Base-by-base conservation (phyloP, 1,140 invertebrate species). In the Microplitis demolitor region DNA sequence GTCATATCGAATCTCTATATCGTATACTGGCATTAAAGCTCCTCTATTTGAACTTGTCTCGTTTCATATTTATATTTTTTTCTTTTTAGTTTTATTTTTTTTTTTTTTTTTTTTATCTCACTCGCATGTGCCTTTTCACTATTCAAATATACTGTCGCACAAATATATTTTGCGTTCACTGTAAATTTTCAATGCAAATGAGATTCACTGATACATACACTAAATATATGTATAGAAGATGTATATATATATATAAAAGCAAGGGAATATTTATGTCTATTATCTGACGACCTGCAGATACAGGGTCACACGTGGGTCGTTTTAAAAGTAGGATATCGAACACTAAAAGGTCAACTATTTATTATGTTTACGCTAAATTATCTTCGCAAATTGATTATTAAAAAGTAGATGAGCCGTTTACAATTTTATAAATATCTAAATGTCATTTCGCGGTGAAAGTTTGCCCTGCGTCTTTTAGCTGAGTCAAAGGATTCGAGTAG, bases 111-210 rank as follows among this genome's bases (percentile, higher is more conserved):
- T 34, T 61, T 34, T 33, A 8, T 34, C 14, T 64, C 51, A 60
- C 58, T 60, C 56, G 16, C 58, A 51, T 37, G 50, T 16, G 13
- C 54, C 60, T 35, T 69, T 39, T 71, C 63, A 62, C 45, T 14
- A 62, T 70, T 66, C 70, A 67, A 58, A 34, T 71, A 72, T 73
- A 75, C 73, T 63, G 45, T 76, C 66, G 14, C 31, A 66, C n/a
- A 60, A 50, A 74, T 72, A 66, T 78, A 77, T 78, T 73, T 45
- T 45, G 6, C 3, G 80, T 74, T 56, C 73, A 70, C 78, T 71
- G 77, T 86, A 85, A 85, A 87, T 85, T 85, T 80, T 73, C 77
- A 69, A 86, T 86, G 84, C 84, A 87, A 87, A 86, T 85, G 83
- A 85, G 84, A 83, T 83, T 54, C 71, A 76, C 80, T 79, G 84